These are phyloP conservation scores for Phylloscopus trochiloides DNA, from an alignment of 2,113 vertebrate genomes.

Conservation along the genomic window DNA sequence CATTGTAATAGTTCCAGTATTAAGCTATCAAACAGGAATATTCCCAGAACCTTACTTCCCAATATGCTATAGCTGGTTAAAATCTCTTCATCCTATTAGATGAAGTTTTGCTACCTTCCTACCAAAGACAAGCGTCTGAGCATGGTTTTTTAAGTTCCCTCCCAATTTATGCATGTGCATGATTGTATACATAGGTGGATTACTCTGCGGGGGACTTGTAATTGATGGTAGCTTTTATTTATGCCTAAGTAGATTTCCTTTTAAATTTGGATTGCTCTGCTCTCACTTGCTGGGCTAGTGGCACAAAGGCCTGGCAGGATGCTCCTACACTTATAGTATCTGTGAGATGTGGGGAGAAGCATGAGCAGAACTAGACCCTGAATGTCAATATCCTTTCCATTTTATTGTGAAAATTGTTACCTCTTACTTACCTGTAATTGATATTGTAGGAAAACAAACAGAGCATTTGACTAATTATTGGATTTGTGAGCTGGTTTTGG, in stretches of 20 bases:
- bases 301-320: background rate
- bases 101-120: background rate
- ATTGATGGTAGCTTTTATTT: background rate
- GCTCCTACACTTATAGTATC: background rate
- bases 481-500: background rate
- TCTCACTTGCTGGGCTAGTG: background rate
- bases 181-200: background rate
- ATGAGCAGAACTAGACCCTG: background rate
- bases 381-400: background rate
- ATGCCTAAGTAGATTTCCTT: background rate
- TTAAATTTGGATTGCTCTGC: background rate
- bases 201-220: background rate
- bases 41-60: background rate
- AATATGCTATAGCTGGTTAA: background rate
- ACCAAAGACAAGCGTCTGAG: background rate
- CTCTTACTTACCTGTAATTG: background rate
- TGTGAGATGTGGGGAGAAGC: background rate
- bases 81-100: background rate
- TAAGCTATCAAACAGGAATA: background rate
- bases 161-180: fast-evolving
- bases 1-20: background rate
- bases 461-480: background rate
- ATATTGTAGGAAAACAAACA: fast-evolving
- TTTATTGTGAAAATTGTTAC: background rate
- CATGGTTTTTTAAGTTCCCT: background rate